phyloP scores from a whole-genome alignment of 1,140 invertebrate species.

The Lordiphosa collinella region DNA sequence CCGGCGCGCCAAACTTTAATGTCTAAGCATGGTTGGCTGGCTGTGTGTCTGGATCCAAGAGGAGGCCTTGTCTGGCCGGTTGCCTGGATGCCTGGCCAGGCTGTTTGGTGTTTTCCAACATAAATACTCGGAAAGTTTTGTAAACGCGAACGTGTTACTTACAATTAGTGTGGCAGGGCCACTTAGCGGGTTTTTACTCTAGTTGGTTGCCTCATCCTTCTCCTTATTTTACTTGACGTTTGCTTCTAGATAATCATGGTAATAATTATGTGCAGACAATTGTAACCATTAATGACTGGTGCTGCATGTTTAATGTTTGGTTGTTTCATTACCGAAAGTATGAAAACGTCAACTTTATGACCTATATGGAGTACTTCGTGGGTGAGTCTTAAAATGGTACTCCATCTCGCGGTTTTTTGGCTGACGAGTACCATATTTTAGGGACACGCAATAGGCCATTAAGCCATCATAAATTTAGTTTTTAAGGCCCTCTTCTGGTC shows the following conservation, averaged over 20 bases:
- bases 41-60: slow-evolving; percentile 28
- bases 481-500: no score
- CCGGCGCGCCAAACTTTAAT: slow-evolving; percentile 60
- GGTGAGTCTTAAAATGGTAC: no score
- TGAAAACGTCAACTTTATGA: no score
- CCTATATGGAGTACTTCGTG: no score
- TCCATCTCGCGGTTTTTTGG: no score
- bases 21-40: slow-evolving; percentile 57
- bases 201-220: neutral
- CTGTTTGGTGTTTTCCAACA: slow-evolving; percentile 28
- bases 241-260: slow-evolving; percentile 31
- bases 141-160: slow-evolving; percentile 71
- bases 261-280: slow-evolving; percentile 66
- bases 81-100: slow-evolving; percentile 8
- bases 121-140: slow-evolving; percentile 67
- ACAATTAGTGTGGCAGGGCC: slow-evolving; percentile 61
- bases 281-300: slow-evolving; percentile 38
- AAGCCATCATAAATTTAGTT: no score
- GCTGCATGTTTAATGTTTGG: neutral
- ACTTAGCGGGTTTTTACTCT: slow-evolving; percentile 54
- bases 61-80: slow-evolving; percentile 41
- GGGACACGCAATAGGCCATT: no score
- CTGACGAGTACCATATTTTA: no score
- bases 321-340: neutral
- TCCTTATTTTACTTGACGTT: neutral